A percentile compares a stretch with the other conserved stretches of the same genome.
Evolutionary conservation across 2,797 vertebrate species (phyloP).

Genomic region (Coilia nasus): DNA sequence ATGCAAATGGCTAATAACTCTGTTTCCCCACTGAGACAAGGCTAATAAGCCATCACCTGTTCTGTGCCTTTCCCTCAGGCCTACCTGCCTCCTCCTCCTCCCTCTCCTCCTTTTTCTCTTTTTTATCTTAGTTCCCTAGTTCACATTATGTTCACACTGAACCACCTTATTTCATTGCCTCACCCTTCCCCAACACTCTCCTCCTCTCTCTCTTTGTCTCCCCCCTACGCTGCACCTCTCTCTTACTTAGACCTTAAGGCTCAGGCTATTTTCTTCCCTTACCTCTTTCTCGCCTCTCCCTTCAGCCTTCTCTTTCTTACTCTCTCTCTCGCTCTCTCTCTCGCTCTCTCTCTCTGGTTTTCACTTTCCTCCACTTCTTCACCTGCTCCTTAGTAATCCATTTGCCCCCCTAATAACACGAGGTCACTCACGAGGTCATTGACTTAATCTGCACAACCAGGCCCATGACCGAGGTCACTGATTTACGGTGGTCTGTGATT

Average conservation of each 20-base stretch:
- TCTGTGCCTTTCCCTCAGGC: neutral
- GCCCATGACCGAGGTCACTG: neutral
- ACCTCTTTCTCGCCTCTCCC: too few relatives aligned
- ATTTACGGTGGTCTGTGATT: neutral
- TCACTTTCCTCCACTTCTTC: neutral
- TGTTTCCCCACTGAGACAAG: neutral
- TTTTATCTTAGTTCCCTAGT: neutral
- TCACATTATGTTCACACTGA: neutral
- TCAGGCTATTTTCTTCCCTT: too few relatives aligned
- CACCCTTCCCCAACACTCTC: neutral
- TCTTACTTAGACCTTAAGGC: too few relatives aligned
- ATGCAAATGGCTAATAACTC: constrained; percentile 2
- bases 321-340: too few relatives aligned
- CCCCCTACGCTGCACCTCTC: neutral
- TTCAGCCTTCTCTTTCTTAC: too few relatives aligned
- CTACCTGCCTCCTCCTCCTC: neutral
- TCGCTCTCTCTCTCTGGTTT: neutral
- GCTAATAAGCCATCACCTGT: constrained; percentile 1
- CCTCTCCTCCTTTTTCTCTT: neutral
- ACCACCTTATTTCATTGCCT: neutral
- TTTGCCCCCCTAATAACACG: neutral
- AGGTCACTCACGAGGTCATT: neutral
- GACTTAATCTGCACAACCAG: neutral
- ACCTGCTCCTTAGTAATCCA: neutral
- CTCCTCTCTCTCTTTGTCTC: neutral